Conservation (phyloP, 2,797 vertebrate species). For the Phataginus tricuspis region DNA sequence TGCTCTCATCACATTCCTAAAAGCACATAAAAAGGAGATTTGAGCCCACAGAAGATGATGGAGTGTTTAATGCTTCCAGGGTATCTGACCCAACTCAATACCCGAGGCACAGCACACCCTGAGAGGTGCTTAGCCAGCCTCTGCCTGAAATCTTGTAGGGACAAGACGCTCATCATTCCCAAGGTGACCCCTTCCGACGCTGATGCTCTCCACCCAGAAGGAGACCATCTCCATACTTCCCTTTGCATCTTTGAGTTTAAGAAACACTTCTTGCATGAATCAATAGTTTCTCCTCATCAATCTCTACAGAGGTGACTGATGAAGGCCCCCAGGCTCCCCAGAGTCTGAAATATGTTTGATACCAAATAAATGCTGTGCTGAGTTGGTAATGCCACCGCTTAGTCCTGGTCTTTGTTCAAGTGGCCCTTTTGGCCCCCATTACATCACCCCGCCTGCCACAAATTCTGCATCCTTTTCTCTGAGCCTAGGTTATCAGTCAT, state of each 20-base stretch:
- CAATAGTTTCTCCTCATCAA: slow-evolving; percentile 8
- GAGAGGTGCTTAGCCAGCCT: background rate
- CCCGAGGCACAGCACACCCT: background rate
- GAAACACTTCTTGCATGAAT: slow-evolving; percentile 5
- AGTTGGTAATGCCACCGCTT: background rate
- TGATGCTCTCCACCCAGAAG: background rate
- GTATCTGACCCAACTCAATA: background rate
- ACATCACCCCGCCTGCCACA: background rate
- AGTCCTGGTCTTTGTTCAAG: background rate
- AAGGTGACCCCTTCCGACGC: background rate
- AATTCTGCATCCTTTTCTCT: background rate
- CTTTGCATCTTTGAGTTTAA: slow-evolving; percentile 23
- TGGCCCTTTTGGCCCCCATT: background rate
- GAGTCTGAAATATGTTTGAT: background rate
- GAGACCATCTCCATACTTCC: background rate
- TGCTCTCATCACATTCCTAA: background rate
- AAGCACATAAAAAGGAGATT: background rate
- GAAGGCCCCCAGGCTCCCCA: background rate
- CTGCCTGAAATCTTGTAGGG: background rate
- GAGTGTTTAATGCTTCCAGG: background rate
- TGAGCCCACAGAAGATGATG: background rate
- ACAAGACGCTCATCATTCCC: background rate
- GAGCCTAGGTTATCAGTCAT: slow-evolving; percentile 40
- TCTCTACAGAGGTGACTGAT: background rate
- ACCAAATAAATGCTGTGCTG: background rate